phyloP scores from a whole-genome alignment of 2,113 vertebrate genomes.

The Riparia riparia region DNA sequence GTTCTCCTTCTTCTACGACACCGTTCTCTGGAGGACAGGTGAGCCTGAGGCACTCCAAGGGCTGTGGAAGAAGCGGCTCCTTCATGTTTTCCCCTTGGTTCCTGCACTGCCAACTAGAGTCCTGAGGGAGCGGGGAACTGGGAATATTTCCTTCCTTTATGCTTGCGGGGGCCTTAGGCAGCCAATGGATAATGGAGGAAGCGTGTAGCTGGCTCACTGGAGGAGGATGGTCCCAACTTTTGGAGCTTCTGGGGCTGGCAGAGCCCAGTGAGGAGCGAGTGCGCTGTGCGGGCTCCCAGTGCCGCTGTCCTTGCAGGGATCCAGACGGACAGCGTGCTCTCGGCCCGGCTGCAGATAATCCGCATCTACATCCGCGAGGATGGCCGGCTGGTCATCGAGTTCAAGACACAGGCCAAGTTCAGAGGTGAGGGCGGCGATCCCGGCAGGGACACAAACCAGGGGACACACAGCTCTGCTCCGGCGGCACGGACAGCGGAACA shows the following conservation, averaged over 20 bases:
- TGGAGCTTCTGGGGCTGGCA: not conserved
- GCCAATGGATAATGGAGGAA: accelerated
- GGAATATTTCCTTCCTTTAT: accelerated
- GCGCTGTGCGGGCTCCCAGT: not conserved
- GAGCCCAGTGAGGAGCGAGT: accelerated
- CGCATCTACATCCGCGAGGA: conserved; percentile 96
- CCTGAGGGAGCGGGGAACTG: not conserved
- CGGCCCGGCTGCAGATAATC: conserved; percentile 94
- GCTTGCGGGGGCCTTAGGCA: not conserved
- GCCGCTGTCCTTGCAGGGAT: conserved; percentile 81
- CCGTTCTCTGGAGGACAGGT: conserved; percentile 97
- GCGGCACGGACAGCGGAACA: not conserved
- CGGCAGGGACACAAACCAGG: not conserved
- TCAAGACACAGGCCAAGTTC: conserved; percentile 98
- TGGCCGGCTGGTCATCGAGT: conserved; percentile 94
- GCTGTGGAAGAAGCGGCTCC: accelerated
- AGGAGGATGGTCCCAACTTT: not conserved
- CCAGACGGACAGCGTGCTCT: conserved; percentile 97
- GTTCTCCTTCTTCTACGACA: conserved; percentile 99
- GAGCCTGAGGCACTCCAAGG: not conserved
- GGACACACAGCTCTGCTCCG: not conserved
- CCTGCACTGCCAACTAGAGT: not conserved
- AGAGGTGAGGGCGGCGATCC: conserved; percentile 79
- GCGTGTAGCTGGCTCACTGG: accelerated
- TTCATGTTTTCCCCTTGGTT: not conserved